Evolutionary conservation across 2,113 vertebrate species (phyloP), one percentile per base, ranked within the genome.

Genomic region (Pleuronectes platessa): DNA sequence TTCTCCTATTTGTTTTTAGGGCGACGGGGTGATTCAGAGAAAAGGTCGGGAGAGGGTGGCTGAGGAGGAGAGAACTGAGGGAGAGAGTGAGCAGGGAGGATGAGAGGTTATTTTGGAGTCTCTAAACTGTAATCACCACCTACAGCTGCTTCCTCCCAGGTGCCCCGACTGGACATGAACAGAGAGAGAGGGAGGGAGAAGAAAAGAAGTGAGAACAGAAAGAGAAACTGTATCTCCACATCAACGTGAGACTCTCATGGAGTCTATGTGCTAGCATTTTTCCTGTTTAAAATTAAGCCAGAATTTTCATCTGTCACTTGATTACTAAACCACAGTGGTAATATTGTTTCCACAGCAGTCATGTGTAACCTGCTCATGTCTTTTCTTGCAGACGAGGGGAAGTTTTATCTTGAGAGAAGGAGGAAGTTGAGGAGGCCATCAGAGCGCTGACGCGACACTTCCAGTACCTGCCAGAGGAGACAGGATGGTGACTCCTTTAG

Each of bases 81-180:
- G 60, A 67, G 82, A 45, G 81, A 71, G 74, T 67, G 31, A 66
- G 59, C 58, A 45, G 76, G 71, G 76, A 79, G 83, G 74, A 77
- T 79, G 79, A 83, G 83, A 86, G 81, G 81, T 85, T 82, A 83
- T 89, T 89, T 84, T 87, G 78, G 86, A 85, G 75, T 88, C 77
- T 86, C 88, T 79, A 75, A 82, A 83, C 88, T 84, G 86, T 86
- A 88, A 87, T 90, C 88, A 87, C 83, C 79, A 84, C 89, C 85
- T 86, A 75, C 89, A 90, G 84, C 91, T 90, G 90, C 87, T 89
- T 89, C 88, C 88, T 89, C 82, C 85, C 85, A 84, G 88, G 86
- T 91, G 86, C 70, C 79, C 56, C 21, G 61, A 71, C 65, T 81
- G 88, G 89, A 91, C 88, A 75, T 62, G 5, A n/a, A 75, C 68